Percentiles rank a stretch among this genome's conserved stretches.
Conservation (phyloP, 2,888 invertebrate genomes). For the Dioctria rufipes region DNA sequence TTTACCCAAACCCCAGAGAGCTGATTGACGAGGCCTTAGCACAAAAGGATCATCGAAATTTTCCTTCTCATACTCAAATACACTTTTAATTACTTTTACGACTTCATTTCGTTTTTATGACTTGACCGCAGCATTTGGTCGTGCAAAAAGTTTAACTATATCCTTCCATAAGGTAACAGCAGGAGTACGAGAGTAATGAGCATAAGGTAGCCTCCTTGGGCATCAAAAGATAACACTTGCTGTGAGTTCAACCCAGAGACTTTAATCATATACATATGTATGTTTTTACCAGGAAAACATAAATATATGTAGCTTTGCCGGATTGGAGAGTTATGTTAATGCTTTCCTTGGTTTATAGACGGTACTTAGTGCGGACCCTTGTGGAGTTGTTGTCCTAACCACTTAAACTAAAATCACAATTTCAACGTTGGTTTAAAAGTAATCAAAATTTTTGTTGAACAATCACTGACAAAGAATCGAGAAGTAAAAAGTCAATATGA, state of each 20-base stretch:
- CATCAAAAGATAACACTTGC: not conserved
- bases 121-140: not conserved
- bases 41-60: not conserved
- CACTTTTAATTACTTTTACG: constrained; percentile 41
- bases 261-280: not conserved
- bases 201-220: not conserved
- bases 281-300: constrained; percentile 9
- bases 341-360: not conserved
- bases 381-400: too few species aligned
- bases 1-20: not conserved
- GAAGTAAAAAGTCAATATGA: too few species aligned
- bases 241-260: constrained; percentile 10
- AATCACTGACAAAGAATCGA: too few species aligned
- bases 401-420: too few species aligned
- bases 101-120: constrained; percentile 27
- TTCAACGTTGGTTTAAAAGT: too few species aligned
- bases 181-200: not conserved
- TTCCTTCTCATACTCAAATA: constrained; percentile 18
- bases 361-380: too few species aligned
- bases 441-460: too few species aligned
- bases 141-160: constrained; percentile 29
- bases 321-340: constrained; percentile 16
- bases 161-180: not conserved
- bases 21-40: constrained; percentile 9
- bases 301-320: not conserved